Conservation (phyloP, 2,113 vertebrate genomes). For the Megaceryle torquata region DNA sequence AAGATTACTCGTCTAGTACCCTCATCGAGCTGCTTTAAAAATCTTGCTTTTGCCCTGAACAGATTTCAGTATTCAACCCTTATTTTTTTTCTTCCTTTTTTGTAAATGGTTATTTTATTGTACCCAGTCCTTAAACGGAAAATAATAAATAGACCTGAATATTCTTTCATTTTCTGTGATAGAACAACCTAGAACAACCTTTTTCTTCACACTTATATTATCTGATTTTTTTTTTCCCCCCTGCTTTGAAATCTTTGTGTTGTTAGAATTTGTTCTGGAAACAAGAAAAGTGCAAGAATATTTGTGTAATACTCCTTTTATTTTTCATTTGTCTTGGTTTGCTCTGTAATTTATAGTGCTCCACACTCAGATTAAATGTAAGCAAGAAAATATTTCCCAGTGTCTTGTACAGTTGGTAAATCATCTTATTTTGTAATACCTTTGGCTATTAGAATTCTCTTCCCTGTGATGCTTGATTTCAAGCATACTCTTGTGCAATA, state of each 20-base stretch:
- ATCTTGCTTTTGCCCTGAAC: neutral
- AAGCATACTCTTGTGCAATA: constrained; percentile 44
- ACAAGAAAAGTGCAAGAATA: neutral
- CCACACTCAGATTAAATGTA: constrained; percentile 27
- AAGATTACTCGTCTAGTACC: neutral
- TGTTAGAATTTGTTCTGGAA: neutral
- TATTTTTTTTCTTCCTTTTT: neutral
- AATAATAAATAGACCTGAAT: neutral
- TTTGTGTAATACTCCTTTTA: neutral
- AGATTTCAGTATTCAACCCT: neutral
- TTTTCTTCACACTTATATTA: neutral
- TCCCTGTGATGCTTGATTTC: constrained; percentile 4
- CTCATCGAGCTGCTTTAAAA: neutral
- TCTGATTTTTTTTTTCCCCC: neutral
- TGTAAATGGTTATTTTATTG: neutral
- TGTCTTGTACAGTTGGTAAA: constrained; percentile 35
- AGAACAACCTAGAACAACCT: neutral
- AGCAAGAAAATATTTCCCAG: constrained; percentile 37
- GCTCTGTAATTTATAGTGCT: constrained; percentile 17
- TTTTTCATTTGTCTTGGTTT: neutral
- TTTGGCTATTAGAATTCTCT: neutral
- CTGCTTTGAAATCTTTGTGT: neutral
- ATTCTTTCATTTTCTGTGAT: neutral
- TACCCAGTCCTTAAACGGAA: neutral
- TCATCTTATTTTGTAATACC: constrained; percentile 20